Evolutionary conservation across 2,797 vertebrate species (phyloP).

Genomic region (Dallia pectoralis): DNA sequence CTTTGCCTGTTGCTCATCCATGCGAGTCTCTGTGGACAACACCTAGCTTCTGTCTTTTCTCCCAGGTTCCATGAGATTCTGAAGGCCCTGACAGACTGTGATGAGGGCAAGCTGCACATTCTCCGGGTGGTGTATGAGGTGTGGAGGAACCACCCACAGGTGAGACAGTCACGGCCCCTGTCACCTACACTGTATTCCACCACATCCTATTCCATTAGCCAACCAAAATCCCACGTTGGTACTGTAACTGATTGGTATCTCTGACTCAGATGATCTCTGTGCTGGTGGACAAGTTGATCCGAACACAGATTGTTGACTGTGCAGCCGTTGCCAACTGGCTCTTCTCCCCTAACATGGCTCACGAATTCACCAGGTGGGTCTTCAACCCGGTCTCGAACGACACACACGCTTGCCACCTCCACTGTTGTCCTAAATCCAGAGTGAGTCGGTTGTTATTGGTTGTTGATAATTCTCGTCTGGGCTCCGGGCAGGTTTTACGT

Average conservation of each 20-base stretch:
- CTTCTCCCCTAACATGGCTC: slow-evolving; percentile 94
- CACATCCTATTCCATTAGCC: not conserved
- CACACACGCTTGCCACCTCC: not conserved
- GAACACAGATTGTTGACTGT: slow-evolving; percentile 96
- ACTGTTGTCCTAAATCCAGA: not conserved
- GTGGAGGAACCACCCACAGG: slow-evolving; percentile 96
- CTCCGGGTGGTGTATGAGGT: slow-evolving; percentile 91
- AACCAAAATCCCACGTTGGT: not conserved
- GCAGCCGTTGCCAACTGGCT: slow-evolving; percentile 98
- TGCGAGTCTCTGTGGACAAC: not conserved
- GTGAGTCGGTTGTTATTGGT: not conserved
- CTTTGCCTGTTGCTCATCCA: not conserved
- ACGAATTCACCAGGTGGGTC: slow-evolving; percentile 92
- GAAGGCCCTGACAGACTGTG: slow-evolving; percentile 88
- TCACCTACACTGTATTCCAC: not conserved
- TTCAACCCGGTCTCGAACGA: not conserved
- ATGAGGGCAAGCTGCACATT: slow-evolving; percentile 95
- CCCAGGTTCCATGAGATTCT: slow-evolving; percentile 95
- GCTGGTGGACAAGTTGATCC: slow-evolving; percentile 97
- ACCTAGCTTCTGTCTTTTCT: not conserved
- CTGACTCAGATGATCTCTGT: slow-evolving; percentile 88
- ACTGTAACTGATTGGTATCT: not conserved
- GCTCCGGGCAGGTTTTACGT: slow-evolving; percentile 82
- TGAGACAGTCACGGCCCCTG: slow-evolving; percentile 47
- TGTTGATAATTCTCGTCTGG: not conserved